phyloP scores from a whole-genome alignment of 1,140 invertebrate species.

The Calycopis cecrops region DNA sequence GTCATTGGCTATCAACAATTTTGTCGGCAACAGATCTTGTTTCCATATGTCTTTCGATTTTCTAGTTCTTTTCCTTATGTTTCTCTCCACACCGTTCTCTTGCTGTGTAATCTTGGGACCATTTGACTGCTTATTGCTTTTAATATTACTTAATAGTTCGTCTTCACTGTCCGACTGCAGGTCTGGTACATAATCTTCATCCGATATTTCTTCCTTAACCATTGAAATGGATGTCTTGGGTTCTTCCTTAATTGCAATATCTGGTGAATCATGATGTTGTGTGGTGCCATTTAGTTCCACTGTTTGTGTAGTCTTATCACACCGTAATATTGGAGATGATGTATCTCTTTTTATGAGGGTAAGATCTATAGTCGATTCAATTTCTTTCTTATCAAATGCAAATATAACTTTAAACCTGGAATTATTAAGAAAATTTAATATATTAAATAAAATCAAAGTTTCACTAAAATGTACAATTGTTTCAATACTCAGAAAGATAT shows the following conservation, averaged over 20 bases:
- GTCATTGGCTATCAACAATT: conserved; percentile 14
- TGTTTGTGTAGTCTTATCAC: conserved; percentile 47
- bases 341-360: conserved; percentile 33
- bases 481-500: no score
- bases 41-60: conserved; percentile 32
- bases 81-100: conserved; percentile 28
- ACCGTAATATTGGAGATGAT: conserved; percentile 16
- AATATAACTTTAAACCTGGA: conserved; percentile 42
- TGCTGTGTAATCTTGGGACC: background rate
- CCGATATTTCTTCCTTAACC: conserved; percentile 26
- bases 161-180: conserved; percentile 45
- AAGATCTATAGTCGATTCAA: conserved; percentile 31
- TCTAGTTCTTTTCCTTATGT: conserved; percentile 34
- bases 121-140: conserved; percentile 41
- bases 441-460: no score
- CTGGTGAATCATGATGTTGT: background rate
- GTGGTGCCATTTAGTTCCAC: conserved; percentile 12
- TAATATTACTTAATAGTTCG: conserved; percentile 43
- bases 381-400: conserved; percentile 15
- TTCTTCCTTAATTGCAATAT: conserved; percentile 38
- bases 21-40: conserved; percentile 4
- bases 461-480: no score
- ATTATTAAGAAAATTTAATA: conserved; percentile 14
- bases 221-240: conserved; percentile 17
- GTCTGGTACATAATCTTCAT: conserved; percentile 11